Evolutionary conservation across 2,797 vertebrate species (phyloP), one percentile per base, ranked within the genome.

Genomic region (Myripristis murdjan): DNA sequence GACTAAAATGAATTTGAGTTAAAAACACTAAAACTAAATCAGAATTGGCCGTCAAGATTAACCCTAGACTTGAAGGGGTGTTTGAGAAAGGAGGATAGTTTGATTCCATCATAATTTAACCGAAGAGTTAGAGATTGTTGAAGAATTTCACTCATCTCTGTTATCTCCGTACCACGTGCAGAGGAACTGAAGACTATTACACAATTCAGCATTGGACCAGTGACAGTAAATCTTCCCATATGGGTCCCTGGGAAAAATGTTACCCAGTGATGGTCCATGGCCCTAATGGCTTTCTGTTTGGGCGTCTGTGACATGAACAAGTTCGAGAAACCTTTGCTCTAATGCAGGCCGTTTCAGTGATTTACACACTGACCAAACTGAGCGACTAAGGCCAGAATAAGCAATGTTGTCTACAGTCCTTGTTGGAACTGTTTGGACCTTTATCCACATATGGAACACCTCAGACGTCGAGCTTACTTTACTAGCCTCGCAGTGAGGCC

Each of bases 401-500:
- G 81, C 85, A 83, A 75, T 83, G 75, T 81, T 82, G 83, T 88
- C 88, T 79, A 67, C 72, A 77, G 85, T 64, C 70, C 70, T 73
- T 84, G 76, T 73, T 84, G 76, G 81, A 90, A 80, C 62, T 43
- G 60, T 81, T 80, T 72, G 75, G 75, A 77, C 73, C 70, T 64
- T 66, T 77, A 77, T 83, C 73, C 63, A 53, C 90, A 92, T 89
- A 84, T 88, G 89, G 87, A 91, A 90, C 69, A 82, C 86, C 86
- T 90, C 90, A 91, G 89, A 89, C 73, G 73, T 90, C 85, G 84
- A 84, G 89, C 82, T 86, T 74, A 75, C 78, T 90, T 91, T 88
- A 91, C 87, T 86, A 81, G 81, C 65, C 53, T 80, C 70, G 14
- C 62, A 58, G 20, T 3, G 73, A 76, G 77, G 87, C 91, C 89